These are phyloP conservation scores for Pristionchus fissidentatus DNA, from an alignment of 2,888 invertebrate genomes.

Conservation along the genomic window DNA sequence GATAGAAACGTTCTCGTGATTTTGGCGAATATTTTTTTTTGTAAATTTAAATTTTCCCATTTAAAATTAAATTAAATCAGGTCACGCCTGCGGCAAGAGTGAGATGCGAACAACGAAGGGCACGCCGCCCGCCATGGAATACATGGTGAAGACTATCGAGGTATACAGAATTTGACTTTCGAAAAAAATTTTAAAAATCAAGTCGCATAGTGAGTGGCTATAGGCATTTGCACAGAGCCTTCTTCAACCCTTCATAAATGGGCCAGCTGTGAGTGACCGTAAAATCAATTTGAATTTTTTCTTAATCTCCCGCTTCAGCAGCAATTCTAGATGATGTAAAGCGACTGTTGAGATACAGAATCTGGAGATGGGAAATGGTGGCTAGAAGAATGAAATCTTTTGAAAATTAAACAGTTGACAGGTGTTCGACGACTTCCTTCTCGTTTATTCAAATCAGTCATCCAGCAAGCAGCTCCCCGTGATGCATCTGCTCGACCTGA, in stretches of 20 bases:
- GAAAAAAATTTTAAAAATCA: neutral
- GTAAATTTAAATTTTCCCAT: too few species aligned
- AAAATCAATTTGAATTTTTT: too few species aligned
- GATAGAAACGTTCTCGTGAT: neutral
- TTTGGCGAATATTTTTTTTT: neutral
- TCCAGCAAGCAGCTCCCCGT: neutral
- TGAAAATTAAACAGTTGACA: too few species aligned
- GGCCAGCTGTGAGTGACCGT: too few species aligned
- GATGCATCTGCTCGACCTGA: conserved; percentile 40
- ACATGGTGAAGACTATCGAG: conserved; percentile 43
- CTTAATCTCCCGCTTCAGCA: too few species aligned
- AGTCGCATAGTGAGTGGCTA: too few species aligned
- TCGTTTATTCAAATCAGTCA: conserved; percentile 40
- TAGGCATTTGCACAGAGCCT: too few species aligned
- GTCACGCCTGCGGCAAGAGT: conserved; percentile 31
- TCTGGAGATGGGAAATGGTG: too few species aligned
- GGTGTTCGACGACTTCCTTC: conserved; percentile 43
- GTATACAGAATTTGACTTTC: neutral
- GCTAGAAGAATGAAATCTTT: too few species aligned
- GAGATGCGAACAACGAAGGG: conserved; percentile 27
- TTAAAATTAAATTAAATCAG: neutral
- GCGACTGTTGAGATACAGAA: too few species aligned
- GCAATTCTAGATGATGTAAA: too few species aligned
- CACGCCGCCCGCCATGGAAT: neutral
- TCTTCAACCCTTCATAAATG: too few species aligned